Evolutionary conservation across 2,888 invertebrate genomes (phyloP).

Genomic region (Cheilosia scutellata): DNA sequence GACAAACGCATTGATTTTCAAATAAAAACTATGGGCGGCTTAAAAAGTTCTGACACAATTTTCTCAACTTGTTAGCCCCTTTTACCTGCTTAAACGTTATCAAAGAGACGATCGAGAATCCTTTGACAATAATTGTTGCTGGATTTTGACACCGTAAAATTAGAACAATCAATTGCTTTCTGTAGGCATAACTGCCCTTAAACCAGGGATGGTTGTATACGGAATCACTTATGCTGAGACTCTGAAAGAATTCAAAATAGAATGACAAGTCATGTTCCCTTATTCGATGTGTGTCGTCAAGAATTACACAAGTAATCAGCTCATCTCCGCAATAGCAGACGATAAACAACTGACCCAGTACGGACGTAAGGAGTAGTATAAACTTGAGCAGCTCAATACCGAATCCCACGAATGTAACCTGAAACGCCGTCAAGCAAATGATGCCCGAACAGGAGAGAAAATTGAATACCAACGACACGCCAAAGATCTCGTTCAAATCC

Average conservation of each 20-base stretch:
- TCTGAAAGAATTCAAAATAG: neutral
- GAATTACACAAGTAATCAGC: neutral
- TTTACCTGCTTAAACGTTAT: neutral
- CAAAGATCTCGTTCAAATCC: conserved; percentile 76
- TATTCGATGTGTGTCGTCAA: too few species aligned
- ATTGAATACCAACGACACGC: conserved; percentile 67
- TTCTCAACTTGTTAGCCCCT: too few species aligned
- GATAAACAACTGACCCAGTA: conserved; percentile 76
- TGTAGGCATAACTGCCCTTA: neutral
- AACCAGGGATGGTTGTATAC: neutral
- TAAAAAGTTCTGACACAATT: too few species aligned
- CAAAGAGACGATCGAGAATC: neutral
- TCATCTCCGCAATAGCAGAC: conserved; percentile 53
- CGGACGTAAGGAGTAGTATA: conserved; percentile 25
- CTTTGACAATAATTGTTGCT: neutral
- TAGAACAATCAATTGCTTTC: neutral
- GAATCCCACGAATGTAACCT: conserved; percentile 71
- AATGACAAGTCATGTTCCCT: neutral
- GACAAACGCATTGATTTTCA: too few species aligned
- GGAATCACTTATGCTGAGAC: neutral
- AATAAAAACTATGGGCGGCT: too few species aligned
- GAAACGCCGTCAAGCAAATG: conserved; percentile 76
- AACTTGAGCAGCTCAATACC: conserved; percentile 73
- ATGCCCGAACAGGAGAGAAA: conserved; percentile 73
- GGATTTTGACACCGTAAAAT: neutral